Percentiles rank a stretch among this genome's conserved stretches.
Conservation (phyloP, 2,797 vertebrate genomes). For the Cetoscarus ocellatus region DNA sequence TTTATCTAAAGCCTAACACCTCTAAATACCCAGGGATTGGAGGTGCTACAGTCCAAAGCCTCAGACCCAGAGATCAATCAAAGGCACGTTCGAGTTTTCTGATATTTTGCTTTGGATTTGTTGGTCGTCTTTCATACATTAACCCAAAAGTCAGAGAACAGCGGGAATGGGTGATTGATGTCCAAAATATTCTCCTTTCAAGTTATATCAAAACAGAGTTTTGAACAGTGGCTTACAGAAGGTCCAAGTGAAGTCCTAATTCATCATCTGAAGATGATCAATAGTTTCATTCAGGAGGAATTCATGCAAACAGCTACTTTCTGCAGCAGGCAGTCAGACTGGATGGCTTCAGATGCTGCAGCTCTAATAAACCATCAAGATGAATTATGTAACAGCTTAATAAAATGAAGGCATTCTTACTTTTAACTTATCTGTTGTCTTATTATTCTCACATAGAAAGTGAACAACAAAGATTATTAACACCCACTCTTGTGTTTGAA, state of each 20-base stretch:
- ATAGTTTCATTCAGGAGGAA: constrained; percentile 11
- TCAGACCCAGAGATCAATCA: constrained; percentile 12
- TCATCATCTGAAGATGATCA: constrained; percentile 27
- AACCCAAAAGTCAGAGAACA: constrained; percentile 3
- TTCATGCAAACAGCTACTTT: constrained; percentile 26
- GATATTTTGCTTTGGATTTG: constrained; percentile 15
- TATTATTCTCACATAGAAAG: background rate
- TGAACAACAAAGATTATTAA: background rate
- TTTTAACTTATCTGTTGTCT: constrained; percentile 6
- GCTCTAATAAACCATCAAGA: constrained; percentile 1
- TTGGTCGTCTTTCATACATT: constrained; percentile 10
- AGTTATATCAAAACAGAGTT: constrained; percentile 5
- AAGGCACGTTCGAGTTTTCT: constrained; percentile 21
- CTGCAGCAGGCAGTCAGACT: constrained; percentile 6
- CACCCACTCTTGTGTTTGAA: background rate
- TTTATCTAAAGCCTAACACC: constrained; percentile 1
- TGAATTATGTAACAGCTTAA: constrained; percentile 1
- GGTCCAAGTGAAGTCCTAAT: constrained; percentile 5
- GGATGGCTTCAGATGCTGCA: constrained; percentile 16
- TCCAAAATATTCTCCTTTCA: constrained; percentile 4
- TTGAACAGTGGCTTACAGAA: background rate
- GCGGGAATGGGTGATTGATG: background rate
- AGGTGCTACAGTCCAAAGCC: constrained; percentile 20
- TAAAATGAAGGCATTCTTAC: constrained; percentile 3
- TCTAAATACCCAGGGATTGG: constrained; percentile 9